Base-by-base conservation (phyloP, 1,140 invertebrate species). In the Aphaenogaster floridana region DNA sequence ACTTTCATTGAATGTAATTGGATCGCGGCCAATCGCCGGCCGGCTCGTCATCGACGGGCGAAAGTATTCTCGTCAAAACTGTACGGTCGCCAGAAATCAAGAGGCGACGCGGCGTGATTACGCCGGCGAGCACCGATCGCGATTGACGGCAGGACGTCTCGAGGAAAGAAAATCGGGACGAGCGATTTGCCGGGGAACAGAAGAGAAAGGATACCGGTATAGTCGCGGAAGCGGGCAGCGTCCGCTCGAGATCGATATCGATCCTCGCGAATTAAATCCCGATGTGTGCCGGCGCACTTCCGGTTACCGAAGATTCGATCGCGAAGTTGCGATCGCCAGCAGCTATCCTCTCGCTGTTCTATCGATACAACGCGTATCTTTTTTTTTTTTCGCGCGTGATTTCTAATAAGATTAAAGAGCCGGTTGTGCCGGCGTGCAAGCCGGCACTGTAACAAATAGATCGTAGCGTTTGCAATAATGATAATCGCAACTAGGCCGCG, bases 1-100 rank as follows among this genome's bases (percentile, higher is more conserved):
- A 88, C 91, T 92, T 91, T 92, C 92, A 89, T 92, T 89, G 77
- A 85, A 79, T 81, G 86, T 90, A 91, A 92, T 92, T 91, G 91
- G 91, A 92, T 89, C 88, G 88, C 36, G 71, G 87, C 89, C 91
- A 92, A 86, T 91, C 85, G 83, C 59, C 34, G 72, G 34, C 9
- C 54, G 86, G 34, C 59, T 68, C 76, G 72, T 72, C 80, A 74
- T 83, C 85, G 72, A 34, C 64, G 54, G 76, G 68, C 78, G 54
- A 91, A 90, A 86, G 61, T 71, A 74, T 83, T 63, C 81, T 34
- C 72, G 71, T 90, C 64, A 68, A 88, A 91, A 91, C 88, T 88
- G 86, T 86, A 90, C 39, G 59, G 34, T 36, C 45, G 78, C 83
- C 83, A 90, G 78, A 39, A 87, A 86, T 64, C 77, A 34, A 81